Percentiles rank a stretch among this genome's conserved stretches.
Conservation (phyloP, 2,888 invertebrate genomes). For the Coleophora flavipennella region DNA sequence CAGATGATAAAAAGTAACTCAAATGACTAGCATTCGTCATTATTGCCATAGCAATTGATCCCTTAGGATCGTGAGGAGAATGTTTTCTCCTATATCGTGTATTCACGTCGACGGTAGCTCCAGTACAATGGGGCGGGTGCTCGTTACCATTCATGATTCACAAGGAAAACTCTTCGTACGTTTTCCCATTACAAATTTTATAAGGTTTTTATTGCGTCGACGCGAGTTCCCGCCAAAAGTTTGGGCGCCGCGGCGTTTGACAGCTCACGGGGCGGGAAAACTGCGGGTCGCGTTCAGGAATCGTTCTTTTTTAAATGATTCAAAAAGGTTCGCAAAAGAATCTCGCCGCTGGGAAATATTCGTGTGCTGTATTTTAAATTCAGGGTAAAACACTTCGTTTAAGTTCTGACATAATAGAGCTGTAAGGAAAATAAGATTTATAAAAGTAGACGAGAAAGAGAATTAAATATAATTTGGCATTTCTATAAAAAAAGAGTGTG, state of each 20-base stretch:
- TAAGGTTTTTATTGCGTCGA: constrained; percentile 64
- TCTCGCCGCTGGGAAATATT: constrained; percentile 8
- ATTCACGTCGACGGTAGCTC: constrained; percentile 15
- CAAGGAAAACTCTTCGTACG: constrained; percentile 62
- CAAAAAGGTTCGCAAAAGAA: constrained; percentile 14
- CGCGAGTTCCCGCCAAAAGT: constrained; percentile 42
- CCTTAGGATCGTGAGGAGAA: too few species aligned
- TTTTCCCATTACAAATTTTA: constrained; percentile 71
- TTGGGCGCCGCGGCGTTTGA: constrained; percentile 33
- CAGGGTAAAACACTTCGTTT: too few species aligned
- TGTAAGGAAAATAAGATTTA: too few species aligned
- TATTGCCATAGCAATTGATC: too few species aligned
- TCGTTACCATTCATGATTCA: constrained; percentile 73
- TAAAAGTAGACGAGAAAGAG: too few species aligned
- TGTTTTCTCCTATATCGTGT: background rate
- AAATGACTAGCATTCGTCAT: too few species aligned
- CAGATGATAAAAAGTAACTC: too few species aligned
- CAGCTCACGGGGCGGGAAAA: constrained; percentile 29
- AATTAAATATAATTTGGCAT: too few species aligned
- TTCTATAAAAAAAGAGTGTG: too few species aligned
- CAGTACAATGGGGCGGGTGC: constrained; percentile 41
- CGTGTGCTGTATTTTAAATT: background rate
- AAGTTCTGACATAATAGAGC: too few species aligned
- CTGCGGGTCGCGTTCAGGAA: constrained; percentile 24
- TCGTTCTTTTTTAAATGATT: constrained; percentile 20